Evolutionary conservation across 1,140 invertebrate genomes (phyloP), one percentile per base, ranked within the genome.

Genomic region (Diachasma alloeum): DNA sequence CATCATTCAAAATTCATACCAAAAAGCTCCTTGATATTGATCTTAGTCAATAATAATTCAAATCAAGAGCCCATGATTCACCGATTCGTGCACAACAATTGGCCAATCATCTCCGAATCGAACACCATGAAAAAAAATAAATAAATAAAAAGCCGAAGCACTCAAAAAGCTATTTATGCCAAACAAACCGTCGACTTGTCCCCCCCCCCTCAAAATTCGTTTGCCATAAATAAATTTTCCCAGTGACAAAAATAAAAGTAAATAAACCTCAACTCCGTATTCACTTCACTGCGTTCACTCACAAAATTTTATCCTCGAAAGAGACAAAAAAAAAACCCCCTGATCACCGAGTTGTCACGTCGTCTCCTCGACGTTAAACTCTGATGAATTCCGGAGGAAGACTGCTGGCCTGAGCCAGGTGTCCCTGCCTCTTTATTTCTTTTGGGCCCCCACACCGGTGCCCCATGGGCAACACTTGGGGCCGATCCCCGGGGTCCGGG

Each of bases 371-470:
- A 31, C 13, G 39, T 42, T 42, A 9, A 15, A 19, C 48, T 46
- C 72, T 66, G 68, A 74, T 72, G 77, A 81, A 83, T 83, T 79
- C 79, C 79, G 77, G 78, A 82, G 81, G 84, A 81, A 84, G 66
- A 88, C 86, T 87, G 88, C 83, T 81, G 87, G 80, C 68, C 63
- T 74, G 75, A 71, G 76, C 85, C 87, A 87, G 87, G 87, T 88
- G 87, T 82, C 83, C 31, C 80, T 81, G 83, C 79, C 85, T 86
- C 85, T 88, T 89, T 89, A 89, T 89, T 87, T 83, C 83, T 87
- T 87, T 89, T 86, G 80, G 85, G 82, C 17, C 59, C 42, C 63
- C 66, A 42, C 19, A 36, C 59, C 24, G 59, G 24, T n/a, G 59
- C 15, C 59, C 59, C 59, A 26, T 13, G 59, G 59, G 1, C 15